phyloP scores from a whole-genome alignment of 2,888 invertebrate genomes.

The Cerastoderma edule region DNA sequence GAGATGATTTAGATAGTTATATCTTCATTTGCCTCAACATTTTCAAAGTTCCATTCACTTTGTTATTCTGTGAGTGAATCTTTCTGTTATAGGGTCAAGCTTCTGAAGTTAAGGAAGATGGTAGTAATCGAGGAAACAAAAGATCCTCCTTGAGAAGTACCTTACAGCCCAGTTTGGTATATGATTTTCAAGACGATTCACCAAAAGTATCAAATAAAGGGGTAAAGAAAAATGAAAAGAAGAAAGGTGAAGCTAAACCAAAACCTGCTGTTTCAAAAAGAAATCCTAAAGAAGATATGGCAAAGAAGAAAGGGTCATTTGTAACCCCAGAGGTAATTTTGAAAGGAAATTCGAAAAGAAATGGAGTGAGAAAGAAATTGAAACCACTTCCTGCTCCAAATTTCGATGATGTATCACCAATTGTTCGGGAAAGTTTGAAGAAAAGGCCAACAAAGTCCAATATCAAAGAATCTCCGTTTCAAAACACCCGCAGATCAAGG shows the following conservation, averaged over 20 bases:
- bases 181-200: constrained; percentile 16
- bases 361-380: constrained; percentile 12
- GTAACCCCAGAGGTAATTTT: no score
- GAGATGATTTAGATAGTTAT: no score
- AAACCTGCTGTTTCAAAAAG: no score
- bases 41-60: no score
- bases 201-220: constrained; percentile 1
- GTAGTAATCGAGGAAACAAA: neutral
- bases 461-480: neutral
- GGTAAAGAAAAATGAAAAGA: no score
- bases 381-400: constrained; percentile 7
- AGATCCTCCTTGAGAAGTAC: constrained; percentile 15
- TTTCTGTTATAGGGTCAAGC: no score
- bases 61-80: no score
- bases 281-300: no score
- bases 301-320: no score
- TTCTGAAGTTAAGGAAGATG: no score
- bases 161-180: neutral
- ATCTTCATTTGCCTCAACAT: no score
- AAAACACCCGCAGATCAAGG: neutral
- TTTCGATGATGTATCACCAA: constrained; percentile 19
- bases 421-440: neutral
- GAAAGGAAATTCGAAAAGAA: neutral
- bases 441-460: neutral
- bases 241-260: no score